Evolutionary conservation across 2,797 vertebrate genomes (phyloP).

Genomic region (Lateolabrax maculatus): DNA sequence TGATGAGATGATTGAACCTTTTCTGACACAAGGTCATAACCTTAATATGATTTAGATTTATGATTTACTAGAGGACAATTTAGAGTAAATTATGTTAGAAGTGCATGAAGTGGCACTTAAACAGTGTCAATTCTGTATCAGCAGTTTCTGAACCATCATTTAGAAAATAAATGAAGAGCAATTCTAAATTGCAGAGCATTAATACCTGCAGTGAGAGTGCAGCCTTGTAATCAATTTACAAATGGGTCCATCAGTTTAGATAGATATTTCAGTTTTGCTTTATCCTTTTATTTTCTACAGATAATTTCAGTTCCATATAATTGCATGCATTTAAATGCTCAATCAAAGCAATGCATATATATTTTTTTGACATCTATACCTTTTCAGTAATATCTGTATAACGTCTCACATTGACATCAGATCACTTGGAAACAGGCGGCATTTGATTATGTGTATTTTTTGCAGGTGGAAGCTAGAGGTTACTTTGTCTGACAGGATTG

Average conservation of each 20-base stretch:
- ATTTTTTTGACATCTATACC: slow-evolving; percentile 23
- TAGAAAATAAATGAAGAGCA: slow-evolving; percentile 3
- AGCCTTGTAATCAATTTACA: slow-evolving; percentile 16
- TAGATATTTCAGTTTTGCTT: slow-evolving; percentile 12
- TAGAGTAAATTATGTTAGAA: background rate
- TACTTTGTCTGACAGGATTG: background rate
- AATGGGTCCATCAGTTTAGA: slow-evolving; percentile 9
- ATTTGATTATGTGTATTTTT: background rate
- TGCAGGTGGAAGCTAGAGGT: background rate
- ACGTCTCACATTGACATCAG: background rate
- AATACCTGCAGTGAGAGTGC: slow-evolving; percentile 6
- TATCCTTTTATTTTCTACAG: background rate
- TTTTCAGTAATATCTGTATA: slow-evolving; percentile 21
- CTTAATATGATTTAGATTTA: background rate
- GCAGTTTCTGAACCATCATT: background rate
- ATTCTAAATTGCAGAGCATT: slow-evolving; percentile 1
- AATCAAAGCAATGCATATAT: slow-evolving; percentile 1
- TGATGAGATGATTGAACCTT: background rate
- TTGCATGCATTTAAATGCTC: background rate
- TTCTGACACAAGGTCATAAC: background rate
- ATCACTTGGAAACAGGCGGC: background rate
- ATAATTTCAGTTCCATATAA: background rate
- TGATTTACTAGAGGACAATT: background rate
- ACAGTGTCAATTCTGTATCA: background rate
- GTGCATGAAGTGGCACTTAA: background rate